Evolutionary conservation across 2,888 invertebrate genomes (phyloP), one percentile per base, ranked within the genome.

Genomic region (Capitulum mitella): DNA sequence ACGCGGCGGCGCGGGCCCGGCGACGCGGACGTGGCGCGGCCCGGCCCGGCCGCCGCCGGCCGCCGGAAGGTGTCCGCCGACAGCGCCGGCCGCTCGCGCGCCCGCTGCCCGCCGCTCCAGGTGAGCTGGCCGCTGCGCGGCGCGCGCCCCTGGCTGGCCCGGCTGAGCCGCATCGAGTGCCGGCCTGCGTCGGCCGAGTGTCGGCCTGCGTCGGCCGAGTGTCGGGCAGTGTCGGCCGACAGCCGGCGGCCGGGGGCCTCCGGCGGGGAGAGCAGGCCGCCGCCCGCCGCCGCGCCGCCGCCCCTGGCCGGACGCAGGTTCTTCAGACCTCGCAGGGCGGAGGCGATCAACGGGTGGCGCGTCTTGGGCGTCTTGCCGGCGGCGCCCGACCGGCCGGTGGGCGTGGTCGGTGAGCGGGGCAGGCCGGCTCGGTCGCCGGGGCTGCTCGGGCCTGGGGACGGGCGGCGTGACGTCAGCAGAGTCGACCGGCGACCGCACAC

Each of bases 51-150:
- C 19, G 19, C 64, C 19, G 5, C 29, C 64, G 2, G 34, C 22
- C 64, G 34, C 16, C 64, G 64, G 40, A 91, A 92, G 0, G 91
- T 92, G 81, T 91, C 92, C 51, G 89, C 87, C 1, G 89, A 89
- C 79, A 90, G 84, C 0, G 87, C 87, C 0, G 89, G 87, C 12
- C 90, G 82, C 82, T 86, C 82, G 81, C 85, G 83, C 81, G 84
- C 82, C 29, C 85, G 84, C 51, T 85, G 87, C 48, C 92, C 88
- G 0, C 92, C 92, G 80, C 90, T 90, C 93, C 93, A 93, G 0
- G 92, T 93, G 82, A 90, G 89, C 81, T 88, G 84, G 79, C 70
- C 40, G 37, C 29, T 26, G 37, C 37, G 37, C 8, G 37, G 26
- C 12, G 29, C 22, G 26, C 37, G 70, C 5, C 26, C 40, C 40